Evolutionary conservation across 2,888 invertebrate genomes (phyloP), one percentile per base, ranked within the genome.

Genomic region (Drosophila nr. perissopoda): DNA sequence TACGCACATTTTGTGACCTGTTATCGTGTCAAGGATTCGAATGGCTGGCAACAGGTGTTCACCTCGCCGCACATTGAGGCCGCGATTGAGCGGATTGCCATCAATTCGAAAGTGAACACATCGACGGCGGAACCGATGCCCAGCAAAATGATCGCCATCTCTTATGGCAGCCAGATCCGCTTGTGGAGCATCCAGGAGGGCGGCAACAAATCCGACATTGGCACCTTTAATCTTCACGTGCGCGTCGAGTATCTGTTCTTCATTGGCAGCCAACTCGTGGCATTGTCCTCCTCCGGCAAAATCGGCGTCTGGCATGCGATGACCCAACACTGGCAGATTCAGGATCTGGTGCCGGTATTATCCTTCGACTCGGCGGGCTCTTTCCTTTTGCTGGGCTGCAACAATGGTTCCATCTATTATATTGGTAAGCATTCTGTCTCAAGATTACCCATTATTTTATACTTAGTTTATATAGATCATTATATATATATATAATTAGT

Each of bases 251-350:
- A 98, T 93, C 94, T 99, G 63, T 97, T 99, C 92, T 99, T 99
- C 93, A 99, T 99, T 92, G 99, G 99, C 1, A 98, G 98, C 81
- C 99, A 99, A 92, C 94, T 99, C 80, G 99, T 99, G n/a, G 99
- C 99, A 0, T 94, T 99, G 33, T 98, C 98, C 51, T 96, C 96
- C 3, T 96, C 96, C 10, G 98, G 98, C 7, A 99, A 99, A 93
- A 97, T 99, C 29, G 99, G 99, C 1, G 99, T 99, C n/a, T 99
- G 99, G 99, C 99, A 99, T 93, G 98, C 99, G 0, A 99, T 99
- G 96, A 98, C 99, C 0, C 98, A 99, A 90, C 98, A 99, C 93
- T 99, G 99, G 98, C 99, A 99, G 94, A 97, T 98, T 49, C 98
- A 99, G 92, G 99, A 99, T 93, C 97, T 99, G 18, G 97, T 98